Percentiles rank a stretch among this genome's conserved stretches.
Evolutionary conservation across 2,113 vertebrate species (phyloP).

Genomic region (Albula glossodonta): DNA sequence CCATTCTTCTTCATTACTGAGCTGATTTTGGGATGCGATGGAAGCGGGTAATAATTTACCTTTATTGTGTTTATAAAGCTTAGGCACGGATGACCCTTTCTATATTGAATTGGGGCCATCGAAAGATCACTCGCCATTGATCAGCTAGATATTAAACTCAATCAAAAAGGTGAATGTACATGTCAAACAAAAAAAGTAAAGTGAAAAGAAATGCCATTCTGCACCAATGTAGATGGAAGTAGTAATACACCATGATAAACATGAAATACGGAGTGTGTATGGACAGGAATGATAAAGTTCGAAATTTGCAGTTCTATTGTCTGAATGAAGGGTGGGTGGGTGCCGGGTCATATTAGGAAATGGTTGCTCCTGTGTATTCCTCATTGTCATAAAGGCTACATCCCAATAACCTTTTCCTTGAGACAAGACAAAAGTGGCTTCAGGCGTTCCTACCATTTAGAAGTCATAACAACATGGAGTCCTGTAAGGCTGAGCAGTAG

Average conservation of each 20-base stretch:
- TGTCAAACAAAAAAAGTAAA: constrained; percentile 84
- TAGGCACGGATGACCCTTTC: constrained; percentile 78
- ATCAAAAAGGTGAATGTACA: constrained; percentile 90
- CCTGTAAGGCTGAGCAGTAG: neutral
- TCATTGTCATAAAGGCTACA: no score
- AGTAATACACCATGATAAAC: neutral
- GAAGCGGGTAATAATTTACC: constrained; percentile 79
- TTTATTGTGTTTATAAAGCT: constrained; percentile 89
- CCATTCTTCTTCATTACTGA: constrained; percentile 80
- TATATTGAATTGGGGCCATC: constrained; percentile 90
- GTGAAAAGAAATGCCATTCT: constrained; percentile 65
- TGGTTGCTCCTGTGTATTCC: neutral
- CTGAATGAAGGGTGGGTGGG: neutral
- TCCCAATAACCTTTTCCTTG: neutral
- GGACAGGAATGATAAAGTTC: neutral
- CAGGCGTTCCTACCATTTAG: neutral
- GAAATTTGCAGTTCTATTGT: neutral
- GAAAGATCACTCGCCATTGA: constrained; percentile 99
- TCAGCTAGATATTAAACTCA: constrained; percentile 97
- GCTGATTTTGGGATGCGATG: constrained; percentile 70
- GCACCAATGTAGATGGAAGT: neutral
- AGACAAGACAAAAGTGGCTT: neutral
- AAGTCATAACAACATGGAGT: neutral
- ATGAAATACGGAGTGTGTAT: neutral
- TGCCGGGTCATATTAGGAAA: neutral